Conservation (phyloP, 2,113 vertebrate genomes). For the Carlito syrichta region DNA sequence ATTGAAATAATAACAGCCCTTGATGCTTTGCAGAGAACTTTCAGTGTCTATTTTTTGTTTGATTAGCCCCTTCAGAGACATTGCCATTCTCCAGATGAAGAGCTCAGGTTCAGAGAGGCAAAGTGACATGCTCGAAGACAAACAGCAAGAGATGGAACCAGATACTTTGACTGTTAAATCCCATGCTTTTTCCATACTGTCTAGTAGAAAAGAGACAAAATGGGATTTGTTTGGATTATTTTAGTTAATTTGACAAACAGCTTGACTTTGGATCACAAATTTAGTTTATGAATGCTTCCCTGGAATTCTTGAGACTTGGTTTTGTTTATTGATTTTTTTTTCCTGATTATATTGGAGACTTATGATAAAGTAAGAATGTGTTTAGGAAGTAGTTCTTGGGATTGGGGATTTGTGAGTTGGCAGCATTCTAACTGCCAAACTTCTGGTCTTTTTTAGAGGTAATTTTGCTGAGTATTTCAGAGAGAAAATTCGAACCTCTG, state of each 20-base stretch:
- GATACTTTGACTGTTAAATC: neutral
- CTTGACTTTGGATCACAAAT: neutral
- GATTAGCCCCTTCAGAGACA: neutral
- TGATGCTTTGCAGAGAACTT: neutral
- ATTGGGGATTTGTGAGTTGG: neutral
- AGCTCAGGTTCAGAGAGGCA: neutral
- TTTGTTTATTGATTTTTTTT: neutral
- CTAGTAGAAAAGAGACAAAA: neutral
- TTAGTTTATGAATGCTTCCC: neutral
- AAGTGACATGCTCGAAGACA: neutral
- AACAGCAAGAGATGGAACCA: neutral
- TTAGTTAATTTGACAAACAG: neutral
- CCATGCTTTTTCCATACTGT: neutral
- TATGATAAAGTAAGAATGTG: neutral
- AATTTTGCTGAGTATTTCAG: neutral
- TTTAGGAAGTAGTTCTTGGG: neutral
- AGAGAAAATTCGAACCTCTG: neutral
- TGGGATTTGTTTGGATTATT: neutral
- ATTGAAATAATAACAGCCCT: neutral
- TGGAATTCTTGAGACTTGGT: neutral
- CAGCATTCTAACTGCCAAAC: neutral
- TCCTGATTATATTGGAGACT: neutral
- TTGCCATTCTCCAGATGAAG: neutral
- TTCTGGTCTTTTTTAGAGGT: slow-evolving; percentile 16
- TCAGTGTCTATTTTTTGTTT: neutral